Evolutionary conservation across 1,140 invertebrate species (phyloP).

Genomic region (Temnothorax curvispinosus): DNA sequence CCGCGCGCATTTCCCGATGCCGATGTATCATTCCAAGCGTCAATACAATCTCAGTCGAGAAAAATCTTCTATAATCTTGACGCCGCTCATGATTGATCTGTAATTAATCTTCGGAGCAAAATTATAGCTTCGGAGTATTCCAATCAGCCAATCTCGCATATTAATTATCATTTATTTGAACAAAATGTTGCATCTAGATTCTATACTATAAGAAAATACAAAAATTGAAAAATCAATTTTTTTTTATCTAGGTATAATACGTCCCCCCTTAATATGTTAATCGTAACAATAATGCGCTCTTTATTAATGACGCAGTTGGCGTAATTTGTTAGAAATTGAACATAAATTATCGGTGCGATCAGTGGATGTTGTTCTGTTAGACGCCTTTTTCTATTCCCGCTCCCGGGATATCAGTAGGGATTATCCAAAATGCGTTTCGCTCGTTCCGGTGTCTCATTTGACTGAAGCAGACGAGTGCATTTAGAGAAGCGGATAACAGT

Average conservation of each 20-base stretch:
- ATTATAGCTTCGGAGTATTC: not conserved
- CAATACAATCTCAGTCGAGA: slow-evolving; percentile 34
- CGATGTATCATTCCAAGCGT: slow-evolving; percentile 37
- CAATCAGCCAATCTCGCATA: not conserved
- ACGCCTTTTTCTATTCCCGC: too few species aligned
- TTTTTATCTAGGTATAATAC: too few species aligned
- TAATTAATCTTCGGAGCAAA: slow-evolving; percentile 31
- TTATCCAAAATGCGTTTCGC: too few species aligned
- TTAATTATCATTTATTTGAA: not conserved
- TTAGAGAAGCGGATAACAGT: too few species aligned
- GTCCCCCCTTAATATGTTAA: too few species aligned
- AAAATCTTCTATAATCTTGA: slow-evolving; percentile 7
- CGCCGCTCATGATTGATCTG: slow-evolving; percentile 40
- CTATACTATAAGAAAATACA: too few species aligned
- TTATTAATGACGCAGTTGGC: slow-evolving; percentile 59
- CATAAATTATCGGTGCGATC: too few species aligned
- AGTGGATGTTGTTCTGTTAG: too few species aligned
- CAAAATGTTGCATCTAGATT: not conserved
- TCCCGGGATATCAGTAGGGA: too few species aligned
- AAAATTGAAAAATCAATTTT: too few species aligned
- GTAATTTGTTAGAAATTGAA: slow-evolving; percentile 48
- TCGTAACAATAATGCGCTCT: slow-evolving; percentile 25
- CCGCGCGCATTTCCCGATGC: slow-evolving; percentile 66
- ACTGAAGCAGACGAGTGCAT: too few species aligned
- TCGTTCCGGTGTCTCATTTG: too few species aligned